These are phyloP conservation scores for Acleris laterana DNA, from an alignment of 2,888 invertebrate genomes.

Conservation along the genomic window DNA sequence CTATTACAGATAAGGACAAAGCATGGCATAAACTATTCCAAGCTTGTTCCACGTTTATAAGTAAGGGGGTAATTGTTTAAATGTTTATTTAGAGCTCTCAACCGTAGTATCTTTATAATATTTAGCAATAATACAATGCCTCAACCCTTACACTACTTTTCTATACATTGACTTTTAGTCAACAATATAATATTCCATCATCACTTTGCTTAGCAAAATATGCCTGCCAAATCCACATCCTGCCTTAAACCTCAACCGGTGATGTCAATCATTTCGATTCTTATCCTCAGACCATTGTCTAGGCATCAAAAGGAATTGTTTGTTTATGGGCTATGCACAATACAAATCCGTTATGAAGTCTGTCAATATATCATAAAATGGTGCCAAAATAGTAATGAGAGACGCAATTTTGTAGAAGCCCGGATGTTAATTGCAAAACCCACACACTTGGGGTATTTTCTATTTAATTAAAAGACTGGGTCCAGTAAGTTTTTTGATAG, in stretches of 20 bases:
- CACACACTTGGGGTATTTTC: conserved; percentile 3
- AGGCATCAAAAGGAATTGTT: conserved; percentile 27
- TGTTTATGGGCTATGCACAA: conserved; percentile 21
- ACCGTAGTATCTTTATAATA: no score
- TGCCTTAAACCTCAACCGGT: conserved; percentile 18
- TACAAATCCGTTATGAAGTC: conserved; percentile 33
- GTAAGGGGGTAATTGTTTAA: no score
- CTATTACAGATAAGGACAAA: no score
- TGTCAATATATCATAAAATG: conserved; percentile 36
- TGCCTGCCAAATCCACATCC: conserved; percentile 23
- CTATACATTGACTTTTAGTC: no score
- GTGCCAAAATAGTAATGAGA: conserved; percentile 37
- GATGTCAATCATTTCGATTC: conserved; percentile 35
- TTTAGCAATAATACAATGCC: no score
- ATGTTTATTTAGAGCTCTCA: no score
- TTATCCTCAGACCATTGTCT: conserved; percentile 32
- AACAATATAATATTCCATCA: neutral
- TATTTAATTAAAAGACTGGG: conserved; percentile 11
- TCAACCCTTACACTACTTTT: no score
- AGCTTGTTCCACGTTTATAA: no score
- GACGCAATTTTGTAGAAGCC: conserved; percentile 18
- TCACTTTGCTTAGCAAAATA: neutral
- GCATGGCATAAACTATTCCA: no score
- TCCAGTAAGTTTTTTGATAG: no score
- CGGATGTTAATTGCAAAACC: conserved; percentile 29